Evolutionary conservation across 2,888 invertebrate genomes (phyloP).

Genomic region (Agonum fuliginosum): DNA sequence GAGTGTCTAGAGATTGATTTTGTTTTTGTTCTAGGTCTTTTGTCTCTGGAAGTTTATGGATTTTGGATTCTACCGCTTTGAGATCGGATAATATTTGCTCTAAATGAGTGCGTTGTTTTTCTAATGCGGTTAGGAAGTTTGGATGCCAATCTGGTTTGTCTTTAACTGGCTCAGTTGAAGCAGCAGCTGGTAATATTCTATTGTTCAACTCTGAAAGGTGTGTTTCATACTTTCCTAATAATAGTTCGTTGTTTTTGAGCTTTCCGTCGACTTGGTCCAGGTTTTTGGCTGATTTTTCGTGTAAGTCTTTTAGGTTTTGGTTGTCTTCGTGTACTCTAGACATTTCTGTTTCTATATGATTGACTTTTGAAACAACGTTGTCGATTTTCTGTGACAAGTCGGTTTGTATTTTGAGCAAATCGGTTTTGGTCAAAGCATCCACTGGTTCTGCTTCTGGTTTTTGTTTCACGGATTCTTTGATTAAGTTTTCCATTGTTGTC

Average conservation of each 20-base stretch:
- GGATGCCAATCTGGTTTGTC: conserved; percentile 69
- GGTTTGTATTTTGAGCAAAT: conserved; percentile 56
- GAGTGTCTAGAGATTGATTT: conserved; percentile 78
- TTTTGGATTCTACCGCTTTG: conserved; percentile 66
- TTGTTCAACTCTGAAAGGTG: conserved; percentile 75
- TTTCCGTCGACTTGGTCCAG: conserved; percentile 72
- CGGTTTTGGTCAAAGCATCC: conserved; percentile 59
- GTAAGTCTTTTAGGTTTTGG: conserved; percentile 71
- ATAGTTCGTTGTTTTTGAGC: conserved; percentile 74
- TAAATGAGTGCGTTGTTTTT: conserved; percentile 68
- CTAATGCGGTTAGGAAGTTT: conserved; percentile 68
- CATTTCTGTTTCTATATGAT: conserved; percentile 68
- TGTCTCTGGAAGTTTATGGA: conserved; percentile 72
- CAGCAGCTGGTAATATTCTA: conserved; percentile 32
- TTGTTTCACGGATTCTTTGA: conserved; percentile 66
- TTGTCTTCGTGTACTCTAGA: conserved; percentile 70
- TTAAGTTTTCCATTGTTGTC: conserved; percentile 72
- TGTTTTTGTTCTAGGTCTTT: conserved; percentile 76
- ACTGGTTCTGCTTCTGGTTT: conserved; percentile 55
- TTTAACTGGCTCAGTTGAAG: conserved; percentile 17
- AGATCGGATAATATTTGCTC: conserved; percentile 68
- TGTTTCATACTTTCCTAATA: conserved; percentile 76
- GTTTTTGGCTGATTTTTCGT: conserved; percentile 72
- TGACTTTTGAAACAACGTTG: conserved; percentile 64
- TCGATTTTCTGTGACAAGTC: conserved; percentile 67